phyloP scores from a whole-genome alignment of 2,797 vertebrate species.

The Perodicticus potto region DNA sequence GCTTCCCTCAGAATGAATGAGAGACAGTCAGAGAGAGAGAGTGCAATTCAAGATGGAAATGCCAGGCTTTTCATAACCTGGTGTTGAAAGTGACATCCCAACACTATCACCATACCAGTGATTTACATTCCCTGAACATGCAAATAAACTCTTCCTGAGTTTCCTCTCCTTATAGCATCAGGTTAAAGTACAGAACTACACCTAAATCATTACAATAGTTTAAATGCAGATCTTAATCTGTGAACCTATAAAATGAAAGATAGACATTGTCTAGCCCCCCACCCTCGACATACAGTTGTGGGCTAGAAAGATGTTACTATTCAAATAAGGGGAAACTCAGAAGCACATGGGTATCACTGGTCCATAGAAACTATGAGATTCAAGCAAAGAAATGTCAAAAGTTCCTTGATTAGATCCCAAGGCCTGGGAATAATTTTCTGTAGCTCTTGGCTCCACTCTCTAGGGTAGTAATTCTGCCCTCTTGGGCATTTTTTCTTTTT shows the following conservation, averaged over 20 bases:
- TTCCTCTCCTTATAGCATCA: not conserved
- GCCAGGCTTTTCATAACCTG: not conserved
- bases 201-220: not conserved
- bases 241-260: not conserved
- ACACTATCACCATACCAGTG: not conserved
- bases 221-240: not conserved
- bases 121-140: not conserved
- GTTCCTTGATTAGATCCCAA: not conserved
- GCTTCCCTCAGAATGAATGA: not conserved
- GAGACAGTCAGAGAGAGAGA: not conserved
- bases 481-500: constrained; percentile 13
- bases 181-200: not conserved
- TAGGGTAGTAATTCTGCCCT: not conserved
- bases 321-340: not conserved
- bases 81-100: not conserved
- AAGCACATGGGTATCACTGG: not conserved
- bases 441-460: not conserved
- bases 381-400: not conserved
- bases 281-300: not conserved
- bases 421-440: not conserved
- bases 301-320: not conserved
- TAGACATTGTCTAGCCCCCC: not conserved
- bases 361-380: constrained; percentile 35
- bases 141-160: not conserved
- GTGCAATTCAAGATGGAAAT: not conserved